These are phyloP conservation scores for Leptopterna dolabrata DNA, from an alignment of 2,888 invertebrate species.

Conservation along the genomic window DNA sequence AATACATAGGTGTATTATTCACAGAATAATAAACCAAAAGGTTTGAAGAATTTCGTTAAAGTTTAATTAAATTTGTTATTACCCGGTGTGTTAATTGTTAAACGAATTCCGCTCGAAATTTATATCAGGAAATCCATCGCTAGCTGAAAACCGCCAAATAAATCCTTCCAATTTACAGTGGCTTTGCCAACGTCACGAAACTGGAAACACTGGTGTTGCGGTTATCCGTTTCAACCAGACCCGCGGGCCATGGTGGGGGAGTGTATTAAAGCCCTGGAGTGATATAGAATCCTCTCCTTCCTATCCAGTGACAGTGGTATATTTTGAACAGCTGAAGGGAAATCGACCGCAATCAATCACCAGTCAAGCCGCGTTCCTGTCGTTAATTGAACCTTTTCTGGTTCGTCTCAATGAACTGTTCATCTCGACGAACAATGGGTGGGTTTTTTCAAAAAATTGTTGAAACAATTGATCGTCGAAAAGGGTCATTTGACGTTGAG, in stretches of 20 bases:
- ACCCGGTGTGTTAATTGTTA: no score
- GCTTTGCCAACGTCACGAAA: not conserved
- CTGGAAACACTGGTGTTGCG: not conserved
- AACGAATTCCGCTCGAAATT: no score
- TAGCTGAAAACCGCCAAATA: not conserved
- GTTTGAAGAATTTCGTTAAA: no score
- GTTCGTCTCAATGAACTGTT: not conserved
- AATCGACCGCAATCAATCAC: not conserved
- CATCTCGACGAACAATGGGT: not conserved
- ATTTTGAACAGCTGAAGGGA: not conserved
- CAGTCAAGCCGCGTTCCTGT: not conserved
- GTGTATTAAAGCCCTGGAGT: no score
- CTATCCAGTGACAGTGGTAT: not conserved
- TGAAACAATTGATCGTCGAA: not conserved
- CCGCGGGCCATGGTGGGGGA: no score
- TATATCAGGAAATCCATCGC: no score
- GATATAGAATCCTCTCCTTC: no score
- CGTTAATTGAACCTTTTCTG: not conserved
- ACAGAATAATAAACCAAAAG: no score
- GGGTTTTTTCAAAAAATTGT: not conserved
- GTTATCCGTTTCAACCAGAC: not conserved
- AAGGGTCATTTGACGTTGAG: not conserved
- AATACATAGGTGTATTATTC: no score
- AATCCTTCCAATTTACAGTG: not conserved
- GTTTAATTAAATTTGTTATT: no score